Base-by-base conservation (phyloP, 2,113 vertebrate genomes). In the Syngnathoides biaculeatus region DNA sequence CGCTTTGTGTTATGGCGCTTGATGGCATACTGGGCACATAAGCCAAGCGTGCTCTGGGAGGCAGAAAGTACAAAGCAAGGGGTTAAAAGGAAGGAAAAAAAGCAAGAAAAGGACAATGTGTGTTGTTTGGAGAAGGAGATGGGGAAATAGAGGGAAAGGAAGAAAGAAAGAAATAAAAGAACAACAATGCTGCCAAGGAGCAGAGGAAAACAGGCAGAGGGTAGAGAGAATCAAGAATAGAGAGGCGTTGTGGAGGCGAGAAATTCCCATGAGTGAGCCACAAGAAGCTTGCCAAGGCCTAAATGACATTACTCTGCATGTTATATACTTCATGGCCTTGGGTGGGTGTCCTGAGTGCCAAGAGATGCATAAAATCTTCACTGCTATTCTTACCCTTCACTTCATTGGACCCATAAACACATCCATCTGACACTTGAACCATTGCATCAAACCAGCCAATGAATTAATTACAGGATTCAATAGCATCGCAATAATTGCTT, bases 381-480 rank as follows among this genome's bases (percentile, higher is more conserved):
- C 78, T 85, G 84, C 86, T 88, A 87, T 87, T 89, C 87, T 89
- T 82, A 72, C 80, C 74, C 84, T 71, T 81, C 80, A 75, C 80
- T 71, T 64, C 79, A 72, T 68, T 80, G 84, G 85, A 89, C 82
- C 19, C 81, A 77, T 81, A 78, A 87, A 87, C 80, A 81, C 76
- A 72, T 73, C 77, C 78, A 13, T 71, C 84, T 88, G 89, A 90
- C 86, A 87, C 88, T 87, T 84, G 56, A 78, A 86, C 86, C 71
- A 80, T 74, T 79, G 88, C 90, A 91, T 93, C 92, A 93, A 93
- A 93, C 92, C 91, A 77, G 91, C 92, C 94, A 96, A 94, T 93
- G 89, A 94, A 94, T 92, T 93, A 94, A 97, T 95, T 95, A 95
- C 89, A 92, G 74, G 47, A 88, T 93, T 93, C 90, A 88, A 96